Evolutionary conservation across 2,797 vertebrate species (phyloP).

Genomic region (Halcyon leucocephala): DNA sequence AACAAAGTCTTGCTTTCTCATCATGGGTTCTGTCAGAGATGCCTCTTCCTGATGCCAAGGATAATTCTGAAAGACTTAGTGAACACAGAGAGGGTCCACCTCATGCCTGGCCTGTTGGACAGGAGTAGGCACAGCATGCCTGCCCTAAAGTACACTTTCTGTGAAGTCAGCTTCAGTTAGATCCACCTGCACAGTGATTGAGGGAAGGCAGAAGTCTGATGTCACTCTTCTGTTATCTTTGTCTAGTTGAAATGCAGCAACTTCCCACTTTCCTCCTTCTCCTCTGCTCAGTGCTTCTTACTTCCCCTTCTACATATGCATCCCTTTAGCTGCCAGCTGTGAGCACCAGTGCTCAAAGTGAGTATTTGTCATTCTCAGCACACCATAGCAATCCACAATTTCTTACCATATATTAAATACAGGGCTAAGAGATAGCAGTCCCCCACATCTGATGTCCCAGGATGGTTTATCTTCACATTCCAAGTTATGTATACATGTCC

Average conservation of each 20-base stretch:
- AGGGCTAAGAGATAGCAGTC: background rate
- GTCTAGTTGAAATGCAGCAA: background rate
- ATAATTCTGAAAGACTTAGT: background rate
- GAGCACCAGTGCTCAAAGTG: background rate
- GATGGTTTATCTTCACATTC: background rate
- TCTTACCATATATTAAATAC: accelerated
- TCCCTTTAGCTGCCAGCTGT: background rate
- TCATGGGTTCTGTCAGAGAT: background rate
- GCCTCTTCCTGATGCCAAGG: background rate
- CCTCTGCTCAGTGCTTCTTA: background rate
- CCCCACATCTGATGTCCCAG: background rate
- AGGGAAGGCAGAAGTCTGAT: background rate
- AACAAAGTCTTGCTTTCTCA: background rate
- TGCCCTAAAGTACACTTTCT: background rate
- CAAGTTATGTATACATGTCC: background rate
- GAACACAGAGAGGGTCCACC: background rate
- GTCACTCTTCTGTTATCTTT: background rate
- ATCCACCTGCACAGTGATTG: background rate
- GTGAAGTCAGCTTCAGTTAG: background rate
- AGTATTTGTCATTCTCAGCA: background rate
- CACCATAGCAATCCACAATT: background rate
- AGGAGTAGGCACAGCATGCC: background rate
- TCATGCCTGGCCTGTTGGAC: background rate
- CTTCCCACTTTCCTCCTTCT: background rate
- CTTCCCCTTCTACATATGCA: background rate